Percentiles rank a stretch among this genome's conserved stretches.
Conservation (phyloP, 2,113 vertebrate genomes). For the Erythrolamprus reginae region DNA sequence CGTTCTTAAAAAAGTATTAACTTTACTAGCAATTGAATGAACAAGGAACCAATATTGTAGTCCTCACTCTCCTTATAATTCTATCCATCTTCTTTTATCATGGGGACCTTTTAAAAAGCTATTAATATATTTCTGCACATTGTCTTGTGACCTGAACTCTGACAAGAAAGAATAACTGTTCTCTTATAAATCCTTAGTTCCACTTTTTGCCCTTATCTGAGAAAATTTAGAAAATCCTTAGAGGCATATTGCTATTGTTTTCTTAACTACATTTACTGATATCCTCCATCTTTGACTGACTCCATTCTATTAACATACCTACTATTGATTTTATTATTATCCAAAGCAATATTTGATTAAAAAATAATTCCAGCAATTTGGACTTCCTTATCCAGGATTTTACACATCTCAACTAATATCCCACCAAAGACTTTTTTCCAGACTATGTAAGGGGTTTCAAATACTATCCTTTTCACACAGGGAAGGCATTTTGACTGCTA, state of each 20-base stretch:
- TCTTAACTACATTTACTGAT: not conserved
- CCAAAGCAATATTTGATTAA: not conserved
- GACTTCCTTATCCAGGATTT: not conserved
- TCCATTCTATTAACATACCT: not conserved
- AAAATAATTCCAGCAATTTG: not conserved
- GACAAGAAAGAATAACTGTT: not conserved
- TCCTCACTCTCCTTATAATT: not conserved
- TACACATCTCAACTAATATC: not conserved
- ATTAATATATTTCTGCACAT: not conserved
- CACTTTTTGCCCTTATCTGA: not conserved
- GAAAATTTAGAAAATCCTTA: not conserved
- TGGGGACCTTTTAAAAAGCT: not conserved
- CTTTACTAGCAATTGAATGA: not conserved
- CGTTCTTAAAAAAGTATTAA: not conserved
- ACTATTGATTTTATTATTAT: not conserved
- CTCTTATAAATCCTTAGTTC: not conserved
- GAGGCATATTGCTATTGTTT: not conserved
- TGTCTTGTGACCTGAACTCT: not conserved
- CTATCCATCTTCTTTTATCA: not conserved
- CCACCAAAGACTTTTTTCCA: not conserved
- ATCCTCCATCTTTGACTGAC: not conserved
- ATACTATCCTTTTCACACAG: not conserved
- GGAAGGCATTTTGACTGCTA: not conserved
- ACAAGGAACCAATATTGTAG: not conserved
- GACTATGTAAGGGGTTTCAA: not conserved